phyloP scores from a whole-genome alignment of 2,113 vertebrate genomes.

The Oncorhynchus gorbuscha region DNA sequence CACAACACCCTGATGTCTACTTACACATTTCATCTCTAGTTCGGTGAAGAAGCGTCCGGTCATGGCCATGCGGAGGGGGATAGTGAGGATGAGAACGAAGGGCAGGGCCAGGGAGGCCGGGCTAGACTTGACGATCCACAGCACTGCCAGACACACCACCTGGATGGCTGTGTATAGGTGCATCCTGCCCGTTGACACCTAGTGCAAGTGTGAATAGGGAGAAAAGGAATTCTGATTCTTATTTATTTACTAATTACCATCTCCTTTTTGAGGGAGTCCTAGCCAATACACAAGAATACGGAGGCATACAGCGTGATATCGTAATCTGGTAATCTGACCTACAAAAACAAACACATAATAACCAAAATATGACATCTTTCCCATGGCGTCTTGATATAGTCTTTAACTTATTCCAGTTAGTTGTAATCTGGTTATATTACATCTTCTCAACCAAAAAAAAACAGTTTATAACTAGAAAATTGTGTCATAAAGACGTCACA shows the following conservation, averaged over 20 bases:
- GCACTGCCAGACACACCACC: slow-evolving; percentile 74
- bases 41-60: slow-evolving; percentile 82
- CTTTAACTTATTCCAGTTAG: background rate
- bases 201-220: slow-evolving; percentile 12
- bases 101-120: slow-evolving; percentile 83
- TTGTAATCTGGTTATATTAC: background rate
- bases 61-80: slow-evolving; percentile 84
- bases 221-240: no score
- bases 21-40: slow-evolving; percentile 89
- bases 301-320: no score
- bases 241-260: no score
- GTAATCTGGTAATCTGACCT: no score
- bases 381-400: no score
- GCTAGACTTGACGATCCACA: slow-evolving; percentile 87
- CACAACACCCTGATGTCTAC: slow-evolving; percentile 32
- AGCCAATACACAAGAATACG: no score
- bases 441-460: background rate
- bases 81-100: slow-evolving; percentile 92
- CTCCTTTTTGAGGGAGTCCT: no score
- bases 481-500: background rate
- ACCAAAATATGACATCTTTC: no score
- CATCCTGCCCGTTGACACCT: slow-evolving; percentile 94
- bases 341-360: no score
- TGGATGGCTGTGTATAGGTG: slow-evolving; percentile 89
- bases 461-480: background rate